These are phyloP conservation scores for Megastigmus dorsalis DNA, from an alignment of 2,888 invertebrate species.

Conservation along the genomic window DNA sequence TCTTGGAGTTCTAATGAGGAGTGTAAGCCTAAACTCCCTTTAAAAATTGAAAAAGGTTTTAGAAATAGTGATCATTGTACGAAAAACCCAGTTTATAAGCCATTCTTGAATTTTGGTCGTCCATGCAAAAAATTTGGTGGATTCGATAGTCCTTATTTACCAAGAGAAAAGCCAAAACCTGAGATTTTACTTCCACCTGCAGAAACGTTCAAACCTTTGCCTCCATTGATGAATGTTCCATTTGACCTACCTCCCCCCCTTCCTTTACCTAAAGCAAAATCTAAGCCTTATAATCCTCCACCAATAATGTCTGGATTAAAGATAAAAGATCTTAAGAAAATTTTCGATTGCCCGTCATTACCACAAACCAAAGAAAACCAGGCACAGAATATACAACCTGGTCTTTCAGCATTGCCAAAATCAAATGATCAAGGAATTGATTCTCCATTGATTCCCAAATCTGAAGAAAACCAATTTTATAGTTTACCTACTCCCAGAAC, in stretches of 20 bases:
- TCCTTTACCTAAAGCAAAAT: not conserved
- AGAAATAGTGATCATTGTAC: not conserved
- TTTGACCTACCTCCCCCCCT: not conserved
- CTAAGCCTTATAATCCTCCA: too few species aligned
- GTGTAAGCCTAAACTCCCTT: not conserved
- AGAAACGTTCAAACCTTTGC: not conserved
- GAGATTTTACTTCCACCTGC: not conserved
- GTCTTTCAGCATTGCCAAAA: too few species aligned
- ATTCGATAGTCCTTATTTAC: conserved; percentile 31
- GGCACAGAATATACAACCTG: too few species aligned
- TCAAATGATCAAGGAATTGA: too few species aligned
- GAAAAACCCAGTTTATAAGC: not conserved
- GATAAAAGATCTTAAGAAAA: not conserved
- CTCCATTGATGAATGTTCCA: not conserved
- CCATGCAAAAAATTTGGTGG: conserved; percentile 5
- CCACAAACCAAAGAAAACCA: not conserved
- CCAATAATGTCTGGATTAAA: not conserved
- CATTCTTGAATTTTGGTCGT: not conserved
- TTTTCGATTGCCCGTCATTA: conserved; percentile 16
- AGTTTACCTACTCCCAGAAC: not conserved
- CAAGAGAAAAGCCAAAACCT: not conserved
- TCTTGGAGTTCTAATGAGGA: not conserved
- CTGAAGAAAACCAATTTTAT: not conserved
- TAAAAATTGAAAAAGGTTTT: conserved; percentile 20
- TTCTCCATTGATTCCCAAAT: too few species aligned